Evolutionary conservation across 2,888 invertebrate genomes (phyloP), one percentile per base, ranked within the genome.

Genomic region (Macrophya annulata): DNA sequence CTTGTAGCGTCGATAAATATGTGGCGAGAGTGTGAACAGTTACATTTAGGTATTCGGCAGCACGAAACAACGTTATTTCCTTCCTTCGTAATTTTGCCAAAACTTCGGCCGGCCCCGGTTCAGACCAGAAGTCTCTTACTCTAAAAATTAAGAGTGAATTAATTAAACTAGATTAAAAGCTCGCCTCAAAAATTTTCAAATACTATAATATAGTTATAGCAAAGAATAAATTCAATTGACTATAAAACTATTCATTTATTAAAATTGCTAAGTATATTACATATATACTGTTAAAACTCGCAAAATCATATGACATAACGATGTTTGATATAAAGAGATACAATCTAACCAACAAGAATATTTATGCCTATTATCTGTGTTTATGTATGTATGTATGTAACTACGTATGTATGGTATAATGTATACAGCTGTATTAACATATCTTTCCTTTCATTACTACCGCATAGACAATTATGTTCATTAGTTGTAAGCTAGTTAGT

Each of bases 121-220:
- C 96, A 86, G 96, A 96, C 97, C 97, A 97, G 94, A 97, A 96
- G 91, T 97, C 97, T 85, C 97, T 93, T 86, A 95, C 95, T 93
- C 95, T 95, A 92, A 45, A 92, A 93, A 76, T 76, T 45, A 10
- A 40, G 4, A 21, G 21, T n/a, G 12, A 48, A n/a, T 76, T 12
- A 43, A 51, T 21, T 25, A 25, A 43, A 72, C 17, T 10, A n/a
- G 40, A 72, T 12, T 76, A 43, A 45, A 45, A 31, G 15, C 45
- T 21, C 4, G 5, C 45, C 4, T 6, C 25, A 0, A 45, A 45
- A 15, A 74, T 74, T 45, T 45, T 74, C 10, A 43, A 68, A 65
- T 31, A 65, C 6, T 25, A 65, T 31, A 65, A 65, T 1, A 65
- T 65, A 21, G 31, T 12, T 15, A 10, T 4, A 68, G 4, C 15